Base-by-base conservation (phyloP, 2,113 vertebrate genomes). In the Gila orcuttii region DNA sequence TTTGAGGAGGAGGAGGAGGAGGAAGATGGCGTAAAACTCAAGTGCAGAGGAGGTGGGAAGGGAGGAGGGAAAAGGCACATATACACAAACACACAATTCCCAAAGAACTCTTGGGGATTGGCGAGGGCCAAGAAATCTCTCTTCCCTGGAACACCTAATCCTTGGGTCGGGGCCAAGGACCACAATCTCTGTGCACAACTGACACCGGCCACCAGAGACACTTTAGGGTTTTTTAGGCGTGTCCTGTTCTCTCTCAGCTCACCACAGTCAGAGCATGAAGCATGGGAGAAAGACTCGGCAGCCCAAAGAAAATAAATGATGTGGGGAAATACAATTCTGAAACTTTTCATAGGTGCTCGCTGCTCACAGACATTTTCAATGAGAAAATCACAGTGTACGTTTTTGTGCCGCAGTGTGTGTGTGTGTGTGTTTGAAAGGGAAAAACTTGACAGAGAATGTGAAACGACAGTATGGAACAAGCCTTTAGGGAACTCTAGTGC, bases 141-240 rank as follows among this genome's bases (percentile, higher is more conserved):
- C 94, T 83, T 96, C 95, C 91, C 85, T 87, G 95, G 96, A 97
- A 97, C 96, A 97, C 96, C 96, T 97, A 97, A 97, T 96, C 95
- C 96, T 96, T 97, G 97, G 96, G 94, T 73, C 79, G 6, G n/a
- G 85, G 95, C 96, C 96, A 96, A 97, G 93, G 77, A 95, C 95
- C 95, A 95, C 95, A 97, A 92, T 93, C 94, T 93, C 91, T 91
- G 92, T 73, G 93, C 92, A 94, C 89, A 93, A 91, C 95, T 96
- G 94, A 95, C 96, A 95, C 79, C 92, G 92, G 95, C 95, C 96
- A 81, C 96, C 92, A 91, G 96, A 95, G 96, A 96, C 95, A 90
- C 94, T 94, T 93, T 94, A 94, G 95, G 94, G 94, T 94, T 95
- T 96, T 96, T 84, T 88, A 97, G 97, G 97, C 96, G 96, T 96